phyloP scores from a whole-genome alignment of 2,888 invertebrate species.

The Nudaria mundana region DNA sequence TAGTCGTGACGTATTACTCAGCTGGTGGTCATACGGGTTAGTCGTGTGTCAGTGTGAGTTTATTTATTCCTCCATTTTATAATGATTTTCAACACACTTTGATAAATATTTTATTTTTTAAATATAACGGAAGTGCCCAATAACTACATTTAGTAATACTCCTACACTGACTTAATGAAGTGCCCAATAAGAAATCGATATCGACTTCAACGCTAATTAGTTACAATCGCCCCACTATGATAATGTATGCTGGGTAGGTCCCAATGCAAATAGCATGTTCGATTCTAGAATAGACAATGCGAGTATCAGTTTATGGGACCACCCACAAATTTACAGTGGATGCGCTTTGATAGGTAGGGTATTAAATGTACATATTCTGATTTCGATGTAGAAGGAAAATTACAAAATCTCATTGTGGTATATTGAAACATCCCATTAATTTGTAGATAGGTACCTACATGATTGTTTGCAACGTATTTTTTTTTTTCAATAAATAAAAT shows the following conservation, averaged over 20 bases:
- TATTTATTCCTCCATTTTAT: conserved; percentile 39
- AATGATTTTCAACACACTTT: conserved; percentile 23
- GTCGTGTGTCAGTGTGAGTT: conserved; percentile 44
- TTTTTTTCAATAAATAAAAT: too few relatives aligned
- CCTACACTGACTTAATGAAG: conserved; percentile 53
- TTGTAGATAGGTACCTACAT: too few relatives aligned
- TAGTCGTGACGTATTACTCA: conserved; percentile 79
- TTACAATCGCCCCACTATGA: conserved; percentile 59
- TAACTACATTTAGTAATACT: too few relatives aligned
- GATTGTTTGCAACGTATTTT: background rate
- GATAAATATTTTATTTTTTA: too few relatives aligned
- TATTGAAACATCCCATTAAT: too few relatives aligned
- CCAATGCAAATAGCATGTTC: conserved; percentile 79
- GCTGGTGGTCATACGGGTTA: conserved; percentile 68
- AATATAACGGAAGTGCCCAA: too few relatives aligned
- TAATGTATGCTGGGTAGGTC: conserved; percentile 75
- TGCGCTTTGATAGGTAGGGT: conserved; percentile 31
- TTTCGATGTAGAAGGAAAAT: conserved; percentile 27
- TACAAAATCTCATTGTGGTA: conserved; percentile 20
- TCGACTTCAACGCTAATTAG: conserved; percentile 70
- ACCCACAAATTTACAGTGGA: conserved; percentile 62
- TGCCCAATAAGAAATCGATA: conserved; percentile 67
- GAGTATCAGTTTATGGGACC: conserved; percentile 73
- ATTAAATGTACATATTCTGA: too few relatives aligned
- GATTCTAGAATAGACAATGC: conserved; percentile 79